Evolutionary conservation across 2,797 vertebrate species (phyloP).

Genomic region (Megalops cyprinoides): DNA sequence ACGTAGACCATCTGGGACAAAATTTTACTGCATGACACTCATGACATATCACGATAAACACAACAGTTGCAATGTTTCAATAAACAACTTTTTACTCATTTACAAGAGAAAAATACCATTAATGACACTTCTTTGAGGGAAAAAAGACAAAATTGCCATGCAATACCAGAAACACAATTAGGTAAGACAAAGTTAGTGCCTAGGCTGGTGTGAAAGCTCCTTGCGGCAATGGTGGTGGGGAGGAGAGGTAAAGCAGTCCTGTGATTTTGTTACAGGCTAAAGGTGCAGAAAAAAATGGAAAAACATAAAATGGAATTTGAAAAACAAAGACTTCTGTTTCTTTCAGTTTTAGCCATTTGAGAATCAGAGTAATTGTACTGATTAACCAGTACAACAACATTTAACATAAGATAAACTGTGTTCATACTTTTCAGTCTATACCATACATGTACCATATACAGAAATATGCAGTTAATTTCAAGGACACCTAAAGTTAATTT

Average conservation of each 20-base stretch:
- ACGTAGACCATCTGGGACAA: background rate
- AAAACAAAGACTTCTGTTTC: background rate
- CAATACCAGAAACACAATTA: background rate
- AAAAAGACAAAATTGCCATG: background rate
- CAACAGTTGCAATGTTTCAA: too few species aligned
- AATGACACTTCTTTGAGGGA: background rate
- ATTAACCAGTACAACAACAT: background rate
- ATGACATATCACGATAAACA: background rate
- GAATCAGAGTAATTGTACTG: too few species aligned
- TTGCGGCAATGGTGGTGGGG: background rate
- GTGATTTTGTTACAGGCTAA: background rate
- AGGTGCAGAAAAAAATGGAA: background rate
- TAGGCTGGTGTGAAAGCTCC: background rate
- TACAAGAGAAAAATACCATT: background rate
- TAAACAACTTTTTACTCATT: too few species aligned
- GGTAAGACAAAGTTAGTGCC: background rate
- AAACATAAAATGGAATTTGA: background rate
- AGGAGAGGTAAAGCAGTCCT: background rate
- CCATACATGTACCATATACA: too few species aligned
- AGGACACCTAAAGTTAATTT: background rate
- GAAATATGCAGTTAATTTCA: background rate
- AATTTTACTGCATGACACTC: too few species aligned
- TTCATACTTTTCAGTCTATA: too few species aligned
- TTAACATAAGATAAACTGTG: background rate
- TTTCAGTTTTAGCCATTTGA: conserved; percentile 12